Percentiles rank a stretch among this genome's conserved stretches.
Conservation (phyloP, 2,888 invertebrate species). For the Bimastos eiseni region DNA sequence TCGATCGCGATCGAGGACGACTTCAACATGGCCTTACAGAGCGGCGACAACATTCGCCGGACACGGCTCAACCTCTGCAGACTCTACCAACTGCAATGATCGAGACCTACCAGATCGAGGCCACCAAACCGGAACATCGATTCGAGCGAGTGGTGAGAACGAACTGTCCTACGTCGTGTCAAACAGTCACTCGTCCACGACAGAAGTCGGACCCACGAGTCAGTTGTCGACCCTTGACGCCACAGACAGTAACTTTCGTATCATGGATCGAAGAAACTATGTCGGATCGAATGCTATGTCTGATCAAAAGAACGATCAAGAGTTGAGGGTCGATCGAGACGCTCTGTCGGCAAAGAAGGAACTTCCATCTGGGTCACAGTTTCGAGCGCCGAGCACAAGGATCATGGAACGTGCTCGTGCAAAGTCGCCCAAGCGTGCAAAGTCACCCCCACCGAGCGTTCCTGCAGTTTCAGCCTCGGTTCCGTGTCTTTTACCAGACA, state of each 20-base stretch:
- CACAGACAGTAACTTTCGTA: background rate
- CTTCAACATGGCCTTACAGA: background rate
- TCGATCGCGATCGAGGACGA: background rate
- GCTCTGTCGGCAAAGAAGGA: background rate
- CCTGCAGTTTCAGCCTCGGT: background rate
- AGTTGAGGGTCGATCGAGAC: background rate
- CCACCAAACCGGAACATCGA: background rate
- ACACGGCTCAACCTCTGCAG: background rate
- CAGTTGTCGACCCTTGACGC: background rate
- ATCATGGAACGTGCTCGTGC: conserved; percentile 55
- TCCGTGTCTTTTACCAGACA: background rate
- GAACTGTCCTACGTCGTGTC: background rate
- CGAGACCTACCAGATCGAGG: background rate
- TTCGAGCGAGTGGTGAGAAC: background rate
- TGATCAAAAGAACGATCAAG: background rate
- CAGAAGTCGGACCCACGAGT: background rate
- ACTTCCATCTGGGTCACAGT: background rate
- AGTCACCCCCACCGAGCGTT: conserved; percentile 50
- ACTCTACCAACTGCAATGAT: background rate
- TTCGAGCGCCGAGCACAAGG: conserved; percentile 54
- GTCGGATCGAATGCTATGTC: background rate
- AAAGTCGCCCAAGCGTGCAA: conserved; percentile 50
- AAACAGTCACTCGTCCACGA: background rate
- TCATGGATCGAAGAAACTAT: background rate
- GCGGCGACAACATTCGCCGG: background rate